phyloP scores from a whole-genome alignment of 2,797 vertebrate species.

The Anableps anableps region DNA sequence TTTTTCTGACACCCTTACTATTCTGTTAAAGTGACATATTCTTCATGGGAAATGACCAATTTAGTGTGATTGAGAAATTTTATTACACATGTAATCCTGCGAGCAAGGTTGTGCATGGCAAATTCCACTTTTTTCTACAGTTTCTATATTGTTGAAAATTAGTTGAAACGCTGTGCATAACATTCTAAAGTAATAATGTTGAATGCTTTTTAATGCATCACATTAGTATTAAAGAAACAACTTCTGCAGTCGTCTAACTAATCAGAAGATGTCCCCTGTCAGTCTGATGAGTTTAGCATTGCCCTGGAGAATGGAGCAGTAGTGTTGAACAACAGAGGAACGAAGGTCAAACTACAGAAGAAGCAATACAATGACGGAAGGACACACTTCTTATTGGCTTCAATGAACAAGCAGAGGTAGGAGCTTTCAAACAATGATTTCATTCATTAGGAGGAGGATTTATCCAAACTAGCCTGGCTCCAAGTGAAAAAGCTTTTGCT shows the following conservation, averaged over 20 bases:
- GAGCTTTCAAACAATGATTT: slow-evolving; percentile 6
- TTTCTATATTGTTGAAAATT: too few relatives aligned
- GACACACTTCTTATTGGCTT: slow-evolving; percentile 88
- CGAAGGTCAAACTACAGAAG: slow-evolving; percentile 85
- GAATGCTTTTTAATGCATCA: not conserved
- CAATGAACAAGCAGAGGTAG: slow-evolving; percentile 88
- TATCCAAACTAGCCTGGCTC: too few relatives aligned
- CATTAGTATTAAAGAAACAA: not conserved
- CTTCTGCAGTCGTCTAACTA: not conserved
- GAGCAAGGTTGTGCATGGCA: not conserved
- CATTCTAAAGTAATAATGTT: not conserved
- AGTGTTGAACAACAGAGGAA: slow-evolving; percentile 86
- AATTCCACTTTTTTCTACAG: too few relatives aligned
- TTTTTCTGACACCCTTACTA: not conserved
- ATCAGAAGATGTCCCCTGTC: slow-evolving; percentile 39
- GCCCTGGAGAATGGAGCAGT: slow-evolving; percentile 92
- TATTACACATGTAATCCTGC: not conserved
- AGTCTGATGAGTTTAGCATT: slow-evolving; percentile 91
- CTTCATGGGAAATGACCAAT: not conserved
- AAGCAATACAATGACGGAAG: slow-evolving; percentile 90
- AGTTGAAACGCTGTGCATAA: not conserved
- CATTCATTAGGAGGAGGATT: not conserved
- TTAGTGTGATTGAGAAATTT: too few relatives aligned
- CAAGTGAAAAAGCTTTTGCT: too few relatives aligned
- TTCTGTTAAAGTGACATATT: not conserved